phyloP scores from a whole-genome alignment of 92 coral and sea anemone species.

The Desmophyllum pertusum region DNA sequence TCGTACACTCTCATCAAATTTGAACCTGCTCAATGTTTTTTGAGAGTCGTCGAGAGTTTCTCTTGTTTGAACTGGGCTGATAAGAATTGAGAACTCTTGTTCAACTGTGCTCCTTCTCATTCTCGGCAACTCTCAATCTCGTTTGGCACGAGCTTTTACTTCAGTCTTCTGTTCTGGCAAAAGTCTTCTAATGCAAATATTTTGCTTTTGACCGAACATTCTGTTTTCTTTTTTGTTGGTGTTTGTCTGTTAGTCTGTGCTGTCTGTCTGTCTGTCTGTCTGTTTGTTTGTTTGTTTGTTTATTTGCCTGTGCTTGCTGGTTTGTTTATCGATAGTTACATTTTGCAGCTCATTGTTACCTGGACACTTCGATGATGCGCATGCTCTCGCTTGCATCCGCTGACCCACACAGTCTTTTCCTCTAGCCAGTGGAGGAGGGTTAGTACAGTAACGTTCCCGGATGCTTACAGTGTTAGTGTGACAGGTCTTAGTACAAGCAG shows the following conservation, averaged over 20 bases:
- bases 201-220: too few species aligned
- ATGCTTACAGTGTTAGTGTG: slow-evolving; percentile 60
- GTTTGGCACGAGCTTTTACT: too few species aligned
- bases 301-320: neutral
- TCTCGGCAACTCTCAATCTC: too few species aligned
- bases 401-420: slow-evolving; percentile 77
- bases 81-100: too few species aligned
- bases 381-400: slow-evolving; percentile 70
- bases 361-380: slow-evolving; percentile 60
- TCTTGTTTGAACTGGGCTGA: too few species aligned
- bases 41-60: too few species aligned
- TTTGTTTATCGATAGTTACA: neutral
- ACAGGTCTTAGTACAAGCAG: slow-evolving; percentile 73
- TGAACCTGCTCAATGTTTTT: too few species aligned
- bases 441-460: slow-evolving; percentile 81
- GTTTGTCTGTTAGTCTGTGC: neutral
- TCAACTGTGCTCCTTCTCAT: too few species aligned
- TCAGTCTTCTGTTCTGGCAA: too few species aligned
- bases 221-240: neutral
- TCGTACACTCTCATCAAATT: too few species aligned
- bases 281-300: neutral
- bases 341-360: slow-evolving; percentile 37
- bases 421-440: slow-evolving; percentile 78
- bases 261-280: neutral
- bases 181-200: too few species aligned